phyloP scores from a whole-genome alignment of 2,888 invertebrate species.

The Tenthredo livida region DNA sequence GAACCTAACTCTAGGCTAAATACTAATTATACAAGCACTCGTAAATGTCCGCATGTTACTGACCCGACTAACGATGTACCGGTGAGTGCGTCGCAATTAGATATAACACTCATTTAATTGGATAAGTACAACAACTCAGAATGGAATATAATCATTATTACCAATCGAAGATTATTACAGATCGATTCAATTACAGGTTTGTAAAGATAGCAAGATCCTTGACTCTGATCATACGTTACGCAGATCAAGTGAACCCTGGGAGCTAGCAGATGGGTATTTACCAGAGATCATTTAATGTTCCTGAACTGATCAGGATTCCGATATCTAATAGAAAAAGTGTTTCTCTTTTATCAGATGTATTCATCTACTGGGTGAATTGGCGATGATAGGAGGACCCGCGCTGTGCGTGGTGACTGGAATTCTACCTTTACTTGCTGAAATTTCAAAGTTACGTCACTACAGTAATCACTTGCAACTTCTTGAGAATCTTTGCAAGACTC shows the following conservation, averaged over 20 bases:
- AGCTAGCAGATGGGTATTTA: constrained; percentile 79
- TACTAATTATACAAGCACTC: constrained; percentile 42
- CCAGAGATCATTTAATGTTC: neutral
- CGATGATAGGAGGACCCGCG: constrained; percentile 71
- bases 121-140: neutral
- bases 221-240: constrained; percentile 77
- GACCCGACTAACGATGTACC: constrained; percentile 46
- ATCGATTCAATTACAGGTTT: constrained; percentile 19
- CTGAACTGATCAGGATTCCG: neutral
- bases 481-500: constrained; percentile 79
- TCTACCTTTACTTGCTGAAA: constrained; percentile 76
- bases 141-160: neutral
- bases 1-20: constrained; percentile 50
- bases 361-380: constrained; percentile 77
- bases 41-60: constrained; percentile 38
- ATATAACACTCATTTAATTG: neutral
- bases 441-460: constrained; percentile 77
- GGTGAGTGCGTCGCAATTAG: constrained; percentile 23
- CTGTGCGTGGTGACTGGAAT: constrained; percentile 68
- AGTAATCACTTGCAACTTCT: constrained; percentile 78
- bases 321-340: neutral
- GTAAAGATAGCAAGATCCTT: constrained; percentile 62
- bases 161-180: neutral
- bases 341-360: constrained; percentile 73
- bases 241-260: constrained; percentile 80